phyloP scores from a whole-genome alignment of 2,113 vertebrate genomes.

The Dascyllus trimaculatus region DNA sequence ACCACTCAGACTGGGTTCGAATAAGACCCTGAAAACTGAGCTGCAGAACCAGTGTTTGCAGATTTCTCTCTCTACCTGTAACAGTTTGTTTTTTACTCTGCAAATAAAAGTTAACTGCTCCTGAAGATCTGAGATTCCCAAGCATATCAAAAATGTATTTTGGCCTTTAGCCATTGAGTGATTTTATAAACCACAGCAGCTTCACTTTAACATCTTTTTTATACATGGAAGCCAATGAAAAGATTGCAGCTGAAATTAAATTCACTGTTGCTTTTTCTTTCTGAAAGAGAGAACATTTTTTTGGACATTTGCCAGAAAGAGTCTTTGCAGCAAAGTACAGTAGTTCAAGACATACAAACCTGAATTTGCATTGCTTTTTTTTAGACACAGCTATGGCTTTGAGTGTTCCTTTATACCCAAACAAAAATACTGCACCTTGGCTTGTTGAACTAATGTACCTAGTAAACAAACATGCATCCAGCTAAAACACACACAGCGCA shows the following conservation, averaged over 20 bases:
- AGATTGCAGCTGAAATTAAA: slow-evolving; percentile 5
- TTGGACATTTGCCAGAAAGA: not conserved
- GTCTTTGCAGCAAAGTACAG: not conserved
- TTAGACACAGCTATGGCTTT: not conserved
- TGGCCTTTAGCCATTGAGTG: slow-evolving; percentile 6
- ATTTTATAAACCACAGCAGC: slow-evolving; percentile 4
- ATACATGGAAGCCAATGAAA: not conserved
- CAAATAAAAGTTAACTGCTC: not conserved
- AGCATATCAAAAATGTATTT: slow-evolving; percentile 9
- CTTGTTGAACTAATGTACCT: no score
- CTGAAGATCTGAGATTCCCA: not conserved
- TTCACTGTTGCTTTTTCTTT: not conserved
- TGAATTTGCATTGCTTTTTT: not conserved
- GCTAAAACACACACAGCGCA: no score
- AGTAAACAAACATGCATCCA: no score
- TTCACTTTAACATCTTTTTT: slow-evolving; percentile 2
- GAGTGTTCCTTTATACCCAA: not conserved
- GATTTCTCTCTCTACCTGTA: no score
- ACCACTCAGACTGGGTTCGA: no score
- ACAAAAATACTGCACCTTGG: not conserved
- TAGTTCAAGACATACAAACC: not conserved
- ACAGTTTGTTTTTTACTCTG: not conserved
- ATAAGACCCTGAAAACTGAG: no score
- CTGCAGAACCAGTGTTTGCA: no score
- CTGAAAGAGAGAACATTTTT: no score